Evolutionary conservation across 2,113 vertebrate species (phyloP), one percentile per base, ranked within the genome.

Genomic region (Neopipo cinnamomea): DNA sequence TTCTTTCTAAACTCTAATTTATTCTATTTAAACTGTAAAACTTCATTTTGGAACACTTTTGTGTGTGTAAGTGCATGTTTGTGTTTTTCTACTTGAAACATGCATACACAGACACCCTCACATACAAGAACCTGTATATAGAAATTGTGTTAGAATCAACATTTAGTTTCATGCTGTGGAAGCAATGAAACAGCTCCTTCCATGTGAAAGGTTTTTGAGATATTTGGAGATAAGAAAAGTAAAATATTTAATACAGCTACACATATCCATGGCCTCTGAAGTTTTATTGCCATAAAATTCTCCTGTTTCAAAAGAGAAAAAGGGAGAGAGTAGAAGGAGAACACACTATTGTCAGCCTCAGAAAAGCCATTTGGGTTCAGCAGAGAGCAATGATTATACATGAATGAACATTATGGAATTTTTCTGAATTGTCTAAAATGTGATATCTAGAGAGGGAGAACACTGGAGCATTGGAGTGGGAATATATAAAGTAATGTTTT

Each of bases 251-350:
- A 88, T 63, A 79, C 30, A 91, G 92, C 91, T 91, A 73, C 15
- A 63, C 14, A 92, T 74, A 80, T 91, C 33, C 42, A n/a, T 62
- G 42, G 49, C 23, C 35, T 49, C 13, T 23, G n/a, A 92, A 97
- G 84, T 91, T 96, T 91, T 89, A 85, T 95, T 91, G 30, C 52
- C 76, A 87, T 63, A 58, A 91, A 94, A 62, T 46, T 10, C 58
- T 95, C 31, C 15, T 88, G 44, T 78, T 90, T 91, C 61, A 61
- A 68, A 82, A 89, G 20, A 83, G 30, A 82, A 53, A 80, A 88
- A 28, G 46, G n/a, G 3, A 46, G 46, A 55, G 35, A 24, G 30
- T 24, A 56, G 85, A 78, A 62, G 78, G 28, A 94, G 18, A 95
- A 35, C 87, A 18, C 9, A 20, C 28, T 72, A 19, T 70, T 44